Evolutionary conservation across 2,113 vertebrate species (phyloP), one percentile per base, ranked within the genome.

Genomic region (Lagopus leucura): DNA sequence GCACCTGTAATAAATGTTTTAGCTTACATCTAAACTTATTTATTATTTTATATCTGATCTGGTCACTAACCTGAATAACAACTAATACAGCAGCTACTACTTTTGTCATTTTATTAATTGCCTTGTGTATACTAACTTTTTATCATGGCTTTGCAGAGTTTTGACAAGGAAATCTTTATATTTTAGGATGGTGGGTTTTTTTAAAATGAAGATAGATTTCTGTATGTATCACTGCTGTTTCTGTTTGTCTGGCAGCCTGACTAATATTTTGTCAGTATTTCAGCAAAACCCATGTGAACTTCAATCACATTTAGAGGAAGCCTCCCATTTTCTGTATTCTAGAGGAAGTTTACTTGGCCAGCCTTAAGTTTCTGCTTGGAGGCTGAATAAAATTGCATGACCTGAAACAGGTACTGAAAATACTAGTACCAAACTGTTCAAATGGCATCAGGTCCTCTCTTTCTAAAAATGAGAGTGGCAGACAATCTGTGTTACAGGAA

Each of bases 1-100:
- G 60, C 85, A 97, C 87, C 95, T 96, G 94, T 94, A 96, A 97
- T 96, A 96, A 95, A 96, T 96, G 93, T 94, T 94, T 96, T 96
- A 96, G 73, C 79, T 96, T 96, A 91, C 47, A 91, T 95, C 15
- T 96, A 90, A 92, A 88, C 90, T 89, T 94, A 52, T 93, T 94
- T 88, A 70, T 94, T 94, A 85, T 94, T 92, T 81, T 73, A 95
- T 91, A 82, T 64, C 38, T 38, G 61, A 34, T 81, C 69, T 36
- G 52, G 69, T 94, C 61, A 81, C 72, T 69, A 88, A 9, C 57
- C 66, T 73, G 80, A 91, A 86, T 28, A 94, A 20, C 9, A 86
- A 74, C 80, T 65, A 45, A 66, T 45, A 76, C 30, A 42, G n/a
- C 73, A 84, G 40, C 30, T 42, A 20, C 12, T 88, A 75, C n/a